Evolutionary conservation across 2,888 invertebrate genomes (phyloP).

Genomic region (Microdon myrmicae): DNA sequence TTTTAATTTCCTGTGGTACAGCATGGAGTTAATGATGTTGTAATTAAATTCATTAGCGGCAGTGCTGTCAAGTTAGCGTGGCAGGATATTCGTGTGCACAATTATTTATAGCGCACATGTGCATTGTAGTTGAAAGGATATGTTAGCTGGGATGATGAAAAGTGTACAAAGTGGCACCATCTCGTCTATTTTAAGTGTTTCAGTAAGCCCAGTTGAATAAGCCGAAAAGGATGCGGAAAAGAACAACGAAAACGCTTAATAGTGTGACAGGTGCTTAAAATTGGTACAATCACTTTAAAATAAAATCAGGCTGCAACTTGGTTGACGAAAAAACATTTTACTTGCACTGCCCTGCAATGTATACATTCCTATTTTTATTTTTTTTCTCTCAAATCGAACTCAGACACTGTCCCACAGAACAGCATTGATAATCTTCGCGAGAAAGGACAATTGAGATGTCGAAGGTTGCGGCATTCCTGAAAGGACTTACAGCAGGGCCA

Average conservation of each 20-base stretch:
- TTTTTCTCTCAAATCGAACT: conserved; percentile 13
- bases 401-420: too few species aligned
- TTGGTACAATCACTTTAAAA: too few species aligned
- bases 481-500: too few species aligned
- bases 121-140: not conserved
- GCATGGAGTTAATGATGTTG: conserved; percentile 49
- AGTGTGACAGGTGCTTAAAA: conserved; percentile 25
- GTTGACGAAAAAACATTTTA: conserved; percentile 5
- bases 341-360: not conserved
- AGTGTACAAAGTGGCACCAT: conserved; percentile 1
- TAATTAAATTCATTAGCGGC: conserved; percentile 50
- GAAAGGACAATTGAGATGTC: too few species aligned
- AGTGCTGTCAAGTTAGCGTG: conserved; percentile 45
- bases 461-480: too few species aligned
- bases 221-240: too few species aligned
- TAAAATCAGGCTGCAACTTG: too few species aligned
- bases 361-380: not conserved
- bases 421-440: too few species aligned
- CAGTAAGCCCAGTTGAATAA: too few species aligned
- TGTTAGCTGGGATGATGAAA: too few species aligned
- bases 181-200: conserved; percentile 2
- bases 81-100: conserved; percentile 36
- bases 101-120: conserved; percentile 35
- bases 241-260: conserved; percentile 1
- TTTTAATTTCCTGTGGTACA: conserved; percentile 45